phyloP scores from a whole-genome alignment of 2,797 vertebrate species.

The Danio albolineatus region DNA sequence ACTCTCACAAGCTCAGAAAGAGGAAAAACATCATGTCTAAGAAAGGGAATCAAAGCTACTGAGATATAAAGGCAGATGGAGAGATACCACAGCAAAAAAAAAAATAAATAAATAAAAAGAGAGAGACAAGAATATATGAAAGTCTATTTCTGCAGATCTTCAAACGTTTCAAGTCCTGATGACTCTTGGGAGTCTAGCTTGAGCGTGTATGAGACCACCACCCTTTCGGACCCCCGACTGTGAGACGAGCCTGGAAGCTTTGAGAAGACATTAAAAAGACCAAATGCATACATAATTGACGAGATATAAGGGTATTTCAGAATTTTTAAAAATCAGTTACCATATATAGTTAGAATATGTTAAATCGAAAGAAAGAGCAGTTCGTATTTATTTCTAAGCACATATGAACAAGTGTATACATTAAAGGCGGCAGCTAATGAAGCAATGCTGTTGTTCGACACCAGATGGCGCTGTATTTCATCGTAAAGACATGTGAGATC shows the following conservation, averaged over 20 bases:
- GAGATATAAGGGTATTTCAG: background rate
- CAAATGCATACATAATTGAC: slow-evolving; percentile 42
- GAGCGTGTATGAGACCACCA: slow-evolving; percentile 1
- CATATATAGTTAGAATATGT: slow-evolving; percentile 22
- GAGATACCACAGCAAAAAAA: slow-evolving; percentile 65
- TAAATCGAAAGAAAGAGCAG: background rate
- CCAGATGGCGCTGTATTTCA: slow-evolving; percentile 46
- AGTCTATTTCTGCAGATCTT: slow-evolving; percentile 25
- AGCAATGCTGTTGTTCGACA: slow-evolving; percentile 9
- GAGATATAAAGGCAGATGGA: slow-evolving; percentile 72
- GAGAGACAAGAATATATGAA: slow-evolving; percentile 45
- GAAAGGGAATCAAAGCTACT: slow-evolving; percentile 71
- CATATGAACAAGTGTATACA: background rate
- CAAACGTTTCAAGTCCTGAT: slow-evolving; percentile 31
- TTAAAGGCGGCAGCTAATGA: background rate
- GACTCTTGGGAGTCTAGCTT: slow-evolving; percentile 10
- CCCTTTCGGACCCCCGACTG: slow-evolving; percentile 33
- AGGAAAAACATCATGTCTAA: slow-evolving; percentile 56
- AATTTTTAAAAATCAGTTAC: slow-evolving; percentile 27
- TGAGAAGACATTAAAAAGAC: slow-evolving; percentile 7
- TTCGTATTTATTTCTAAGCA: background rate
- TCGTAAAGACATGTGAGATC: slow-evolving; percentile 11
- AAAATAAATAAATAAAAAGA: slow-evolving; percentile 66
- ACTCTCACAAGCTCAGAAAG: slow-evolving; percentile 24
- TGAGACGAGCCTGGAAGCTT: slow-evolving; percentile 40